Base-by-base conservation (phyloP, 2,888 invertebrate genomes). In the Caenorhabditis sp. region DNA sequence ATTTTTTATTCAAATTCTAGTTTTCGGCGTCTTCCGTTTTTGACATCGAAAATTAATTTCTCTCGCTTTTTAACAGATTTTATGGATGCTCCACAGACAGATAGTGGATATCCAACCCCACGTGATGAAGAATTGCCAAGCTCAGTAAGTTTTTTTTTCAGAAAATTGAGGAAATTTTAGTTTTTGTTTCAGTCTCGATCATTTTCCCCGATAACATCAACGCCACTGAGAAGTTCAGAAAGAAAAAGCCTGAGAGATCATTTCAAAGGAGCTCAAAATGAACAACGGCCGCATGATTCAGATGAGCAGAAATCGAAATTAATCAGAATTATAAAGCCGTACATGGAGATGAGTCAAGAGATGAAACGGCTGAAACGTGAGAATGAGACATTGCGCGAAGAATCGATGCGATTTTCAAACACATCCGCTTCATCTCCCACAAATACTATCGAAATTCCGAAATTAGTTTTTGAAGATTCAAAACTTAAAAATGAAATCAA, bases 51-150 rank as follows among this genome's bases (percentile, higher is more conserved):
- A 58, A 19, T 24, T 58, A 12, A 36, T 36, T 36, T 36, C 2
- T 55, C 23, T 55, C 27, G 24, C 27, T 36, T 31, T 36, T 58
- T 36, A 17, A 55, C 14, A 31, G 26, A 58, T 58, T 36, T 31
- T 6, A 19, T 49, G 19, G 71, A 71, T 24, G 14, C 50, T 53
- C 63, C 66, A 21, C 12, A 60, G n/a, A 58, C 71, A 0, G 71
- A 71, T 43, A 71, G 71, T 67, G 71, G 71, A 10, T 71, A 71
- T 51, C 71, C 71, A 10, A 71, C 71, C 2, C 71, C 71, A 27
- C 57, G 71, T 36, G 66, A 71, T 55, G 71, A 71, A 8, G 0
- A 66, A n/a, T 62, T 63, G 17, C 60, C 60, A 0, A 60, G 66
- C 51, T 63, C 63, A 31, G 54, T 24, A 55, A 55, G 17, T 2